A percentile compares a stretch with the other conserved stretches of the same genome.
Conservation (phyloP, 1,140 invertebrate genomes). For the Zaprionus nigranus region DNA sequence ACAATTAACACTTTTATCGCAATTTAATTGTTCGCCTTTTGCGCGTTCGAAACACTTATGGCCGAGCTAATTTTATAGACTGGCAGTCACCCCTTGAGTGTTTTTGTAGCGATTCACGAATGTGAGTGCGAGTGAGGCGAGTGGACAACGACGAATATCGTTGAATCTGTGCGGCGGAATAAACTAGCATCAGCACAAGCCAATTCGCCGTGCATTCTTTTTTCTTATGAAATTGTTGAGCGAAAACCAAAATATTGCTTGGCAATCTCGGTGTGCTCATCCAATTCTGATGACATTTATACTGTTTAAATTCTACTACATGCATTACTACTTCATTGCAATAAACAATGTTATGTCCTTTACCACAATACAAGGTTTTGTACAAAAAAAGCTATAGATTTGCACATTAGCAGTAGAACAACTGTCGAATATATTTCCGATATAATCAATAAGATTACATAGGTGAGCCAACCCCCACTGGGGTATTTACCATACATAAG, state of each 20-base stretch:
- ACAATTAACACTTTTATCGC: slow-evolving; percentile 43
- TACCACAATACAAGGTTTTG: too few species aligned
- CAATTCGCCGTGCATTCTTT: slow-evolving; percentile 48
- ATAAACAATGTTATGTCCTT: too few species aligned
- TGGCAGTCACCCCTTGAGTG: slow-evolving; percentile 20
- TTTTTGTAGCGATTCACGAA: slow-evolving; percentile 8
- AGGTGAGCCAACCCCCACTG: too few species aligned
- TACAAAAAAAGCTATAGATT: too few species aligned
- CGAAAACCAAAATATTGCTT: not conserved
- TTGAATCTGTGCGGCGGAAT: slow-evolving; percentile 7
- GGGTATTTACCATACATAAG: not conserved
- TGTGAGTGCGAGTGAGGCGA: slow-evolving; percentile 20
- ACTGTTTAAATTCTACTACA: too few species aligned
- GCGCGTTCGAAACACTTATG: slow-evolving; percentile 26
- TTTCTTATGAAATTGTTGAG: not conserved
- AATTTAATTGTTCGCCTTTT: slow-evolving; percentile 43
- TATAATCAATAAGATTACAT: too few species aligned
- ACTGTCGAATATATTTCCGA: too few species aligned
- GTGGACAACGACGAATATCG: slow-evolving; percentile 18
- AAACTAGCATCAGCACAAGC: slow-evolving; percentile 15
- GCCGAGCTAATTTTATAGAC: slow-evolving; percentile 40
- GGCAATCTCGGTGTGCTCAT: not conserved
- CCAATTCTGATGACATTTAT: not conserved
- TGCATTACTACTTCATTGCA: too few species aligned
- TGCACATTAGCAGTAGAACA: too few species aligned